Evolutionary conservation across 2,113 vertebrate genomes (phyloP), one percentile per base, ranked within the genome.

Genomic region (Holacanthus passer): DNA sequence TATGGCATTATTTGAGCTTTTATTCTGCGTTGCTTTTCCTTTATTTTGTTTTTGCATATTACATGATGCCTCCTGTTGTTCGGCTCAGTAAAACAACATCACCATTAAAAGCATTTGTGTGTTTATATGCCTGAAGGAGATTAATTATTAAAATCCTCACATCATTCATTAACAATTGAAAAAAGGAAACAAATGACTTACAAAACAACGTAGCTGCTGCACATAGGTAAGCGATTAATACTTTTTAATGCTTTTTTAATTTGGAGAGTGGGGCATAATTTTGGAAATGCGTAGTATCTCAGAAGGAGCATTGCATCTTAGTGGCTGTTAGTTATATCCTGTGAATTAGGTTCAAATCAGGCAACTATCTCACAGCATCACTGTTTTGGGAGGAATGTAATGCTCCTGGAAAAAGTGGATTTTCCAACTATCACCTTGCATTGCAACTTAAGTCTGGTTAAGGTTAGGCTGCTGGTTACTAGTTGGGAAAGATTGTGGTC

Each of bases 51-150:
- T 87, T 81, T 94, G 79, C 73, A 90, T 92, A 85, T 92, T 91
- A 75, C 73, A 93, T 93, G 88, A 88, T 82, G 83, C 63, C 72
- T 73, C 81, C 82, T 84, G 81, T 88, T 84, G 89, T 92, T 85
- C 3, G 12, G 72, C 55, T 76, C 55, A 37, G 73, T 73, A 71
- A 64, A 88, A 88, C 84, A 74, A 72, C 87, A 88, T 81, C 27
- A 16, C 74, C 87, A 93, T 91, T 93, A 93, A 94, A 92, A 94
- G 94, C 93, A 87, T 94, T 94, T 91, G 71, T 86, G 85, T 94
- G 94, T 94, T 91, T 82, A 79, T 69, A 79, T 91, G 85, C 85
- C 86, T 90, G 72, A 63, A 89, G 87, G 80, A 77, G 5, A 91
- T 94, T 19, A 88, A 93, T 87, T 77, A 89, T 94, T 93, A 12